Conservation (phyloP, 2,888 invertebrate genomes). For the Eilema griseolum region DNA sequence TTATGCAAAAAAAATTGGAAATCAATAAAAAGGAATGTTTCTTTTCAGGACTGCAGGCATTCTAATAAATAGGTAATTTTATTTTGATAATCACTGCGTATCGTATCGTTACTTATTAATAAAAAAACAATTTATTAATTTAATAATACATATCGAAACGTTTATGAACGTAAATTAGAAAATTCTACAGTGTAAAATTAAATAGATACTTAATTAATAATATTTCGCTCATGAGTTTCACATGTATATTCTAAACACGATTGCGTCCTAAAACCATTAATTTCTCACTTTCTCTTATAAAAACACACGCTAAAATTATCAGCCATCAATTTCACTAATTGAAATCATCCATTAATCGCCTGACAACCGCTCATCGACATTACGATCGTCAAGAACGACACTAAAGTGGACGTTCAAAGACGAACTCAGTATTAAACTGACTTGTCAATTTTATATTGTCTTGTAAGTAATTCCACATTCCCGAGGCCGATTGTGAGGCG, state of each 20-base stretch:
- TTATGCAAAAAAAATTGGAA: neutral
- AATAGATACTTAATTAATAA: neutral
- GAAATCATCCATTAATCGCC: constrained; percentile 37
- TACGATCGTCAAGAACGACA: constrained; percentile 38
- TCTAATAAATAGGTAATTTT: neutral
- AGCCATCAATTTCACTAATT: constrained; percentile 45
- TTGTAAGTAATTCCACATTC: constrained; percentile 86
- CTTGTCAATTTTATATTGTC: constrained; percentile 87
- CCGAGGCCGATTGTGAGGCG: constrained; percentile 83
- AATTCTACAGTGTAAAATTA: neutral
- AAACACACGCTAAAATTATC: constrained; percentile 20
- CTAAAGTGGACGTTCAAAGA: constrained; percentile 32
- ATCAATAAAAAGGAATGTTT: neutral
- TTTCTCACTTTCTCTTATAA: constrained; percentile 22
- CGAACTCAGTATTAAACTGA: constrained; percentile 78
- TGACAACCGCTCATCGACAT: constrained; percentile 41
- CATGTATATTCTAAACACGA: constrained; percentile 8
- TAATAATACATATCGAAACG: neutral
- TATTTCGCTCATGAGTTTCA: neutral
- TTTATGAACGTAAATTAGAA: neutral
- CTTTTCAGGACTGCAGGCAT: neutral
- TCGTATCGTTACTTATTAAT: neutral
- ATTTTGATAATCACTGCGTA: too few relatives aligned
- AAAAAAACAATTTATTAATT: neutral
- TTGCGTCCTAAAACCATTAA: constrained; percentile 13